Evolutionary conservation across 2,797 vertebrate species (phyloP).

Genomic region (Sebastes alutus): DNA sequence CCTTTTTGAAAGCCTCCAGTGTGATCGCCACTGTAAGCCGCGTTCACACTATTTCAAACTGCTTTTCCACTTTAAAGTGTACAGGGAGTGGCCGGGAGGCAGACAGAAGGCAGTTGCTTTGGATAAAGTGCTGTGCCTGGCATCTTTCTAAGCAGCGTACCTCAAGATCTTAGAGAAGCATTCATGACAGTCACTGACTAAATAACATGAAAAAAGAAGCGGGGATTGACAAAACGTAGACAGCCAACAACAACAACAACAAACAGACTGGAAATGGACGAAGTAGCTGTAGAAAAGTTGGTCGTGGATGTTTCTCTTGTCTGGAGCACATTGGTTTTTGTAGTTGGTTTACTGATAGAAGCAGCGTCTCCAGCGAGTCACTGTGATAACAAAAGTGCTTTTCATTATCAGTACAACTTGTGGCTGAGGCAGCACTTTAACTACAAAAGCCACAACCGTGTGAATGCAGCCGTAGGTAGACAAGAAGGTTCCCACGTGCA

Average conservation of each 20-base stretch:
- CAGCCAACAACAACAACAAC: conserved; percentile 32
- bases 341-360: conserved; percentile 28
- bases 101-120: conserved; percentile 37
- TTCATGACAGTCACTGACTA: conserved; percentile 49
- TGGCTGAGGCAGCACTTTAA: conserved; percentile 28
- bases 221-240: conserved; percentile 15
- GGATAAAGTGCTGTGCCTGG: conserved; percentile 37
- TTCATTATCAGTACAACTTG: conserved; percentile 40
- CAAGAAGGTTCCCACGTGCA: neutral
- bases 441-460: neutral
- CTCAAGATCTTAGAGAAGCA: conserved; percentile 34
- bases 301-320: conserved; percentile 3
- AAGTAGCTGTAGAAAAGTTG: conserved; percentile 18
- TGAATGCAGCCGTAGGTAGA: neutral
- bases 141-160: conserved; percentile 41
- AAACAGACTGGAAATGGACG: conserved; percentile 11
- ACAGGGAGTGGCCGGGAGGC: neutral
- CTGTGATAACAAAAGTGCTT: conserved; percentile 40
- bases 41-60: conserved; percentile 27
- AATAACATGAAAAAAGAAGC: conserved; percentile 24
- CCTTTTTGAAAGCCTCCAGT: conserved; percentile 31
- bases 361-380: neutral
- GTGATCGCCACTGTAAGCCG: conserved; percentile 35
- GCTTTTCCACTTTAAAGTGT: conserved; percentile 39
- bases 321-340: conserved; percentile 13